Percentiles rank a stretch among this genome's conserved stretches.
Evolutionary conservation across 2,888 invertebrate species (phyloP).

Genomic region (Drosophila neonasuta): DNA sequence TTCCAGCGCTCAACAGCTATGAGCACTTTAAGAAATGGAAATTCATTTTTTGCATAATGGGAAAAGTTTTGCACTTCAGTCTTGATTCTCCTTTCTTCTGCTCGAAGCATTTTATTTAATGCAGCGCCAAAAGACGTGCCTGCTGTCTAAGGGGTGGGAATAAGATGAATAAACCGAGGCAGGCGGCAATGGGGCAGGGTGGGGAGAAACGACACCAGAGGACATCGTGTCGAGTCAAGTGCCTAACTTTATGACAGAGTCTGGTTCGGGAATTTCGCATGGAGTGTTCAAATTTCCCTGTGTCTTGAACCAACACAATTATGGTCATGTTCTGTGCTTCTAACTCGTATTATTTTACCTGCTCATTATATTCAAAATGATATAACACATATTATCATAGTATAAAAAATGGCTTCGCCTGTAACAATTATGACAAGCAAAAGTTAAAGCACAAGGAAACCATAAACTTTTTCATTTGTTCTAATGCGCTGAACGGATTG

Average conservation of each 20-base stretch:
- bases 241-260: constrained; percentile 54
- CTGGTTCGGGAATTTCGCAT: constrained; percentile 37
- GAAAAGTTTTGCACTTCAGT: constrained; percentile 74
- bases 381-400: neutral
- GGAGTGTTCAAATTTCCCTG: constrained; percentile 41
- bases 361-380: constrained; percentile 34
- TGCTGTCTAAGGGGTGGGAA: constrained; percentile 15
- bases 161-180: neutral
- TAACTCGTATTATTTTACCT: constrained; percentile 40
- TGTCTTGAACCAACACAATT: constrained; percentile 37
- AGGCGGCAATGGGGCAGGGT: neutral
- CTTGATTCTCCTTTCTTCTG: constrained; percentile 66
- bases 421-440: neutral
- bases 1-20: constrained; percentile 26
- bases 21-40: constrained; percentile 64
- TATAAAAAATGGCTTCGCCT: neutral
- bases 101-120: constrained; percentile 64
- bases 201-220: neutral
- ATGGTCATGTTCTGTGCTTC: constrained; percentile 33
- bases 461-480: neutral
- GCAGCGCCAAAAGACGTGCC: constrained; percentile 67
- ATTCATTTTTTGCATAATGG: constrained; percentile 76
- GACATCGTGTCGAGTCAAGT: constrained; percentile 45
- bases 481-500: constrained; percentile 3
- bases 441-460: neutral